Evolutionary conservation across 2,888 invertebrate genomes (phyloP), one percentile per base, ranked within the genome.

Genomic region (Cryptops parisi): DNA sequence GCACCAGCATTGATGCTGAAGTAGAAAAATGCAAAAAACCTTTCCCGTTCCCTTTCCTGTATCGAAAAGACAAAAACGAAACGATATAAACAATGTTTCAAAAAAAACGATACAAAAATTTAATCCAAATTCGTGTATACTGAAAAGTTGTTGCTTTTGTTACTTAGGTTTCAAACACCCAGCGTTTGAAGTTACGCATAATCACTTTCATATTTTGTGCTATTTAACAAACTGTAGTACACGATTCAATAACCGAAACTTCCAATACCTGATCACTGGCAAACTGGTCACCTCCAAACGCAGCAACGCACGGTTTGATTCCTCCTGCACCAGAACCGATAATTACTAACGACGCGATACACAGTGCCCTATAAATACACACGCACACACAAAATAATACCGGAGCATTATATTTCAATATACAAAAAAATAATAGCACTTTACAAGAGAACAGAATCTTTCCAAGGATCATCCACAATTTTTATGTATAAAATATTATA

Each of bases 271-370:
- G 65, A 3, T 63, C 63, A 22, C 60, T 53, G 6, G 55, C 52
- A 53, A 70, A 68, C 61, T 70, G 70, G 58, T 70, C 70, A 17
- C 68, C 70, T 23, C 70, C 70, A 59, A 70, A 70, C 1, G 70
- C 65, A 38, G 65, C 59, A 25, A 70, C 69, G 59, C 69, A 70
- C 2, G 70, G 67, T 56, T 70, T 70, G 51, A 70, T 70, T 2
- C 69, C 69, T n/a, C 69, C 69, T 19, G 68, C 68, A 12, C 69
- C 68, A 9, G 67, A 33, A 0, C 65, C 65, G 41, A 70, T 66
- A 52, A 69, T 56, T 3, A 67, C 41, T 40, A 70, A 58, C n/a
- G 64, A 67, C 15, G 68, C 54, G 24, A 64, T 54, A 2, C 67
- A 64, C 23, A 69, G 67, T 57, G 60, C 47, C 58, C 68, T 67